Evolutionary conservation across 2,113 vertebrate species (phyloP).

Genomic region (Lota lota): DNA sequence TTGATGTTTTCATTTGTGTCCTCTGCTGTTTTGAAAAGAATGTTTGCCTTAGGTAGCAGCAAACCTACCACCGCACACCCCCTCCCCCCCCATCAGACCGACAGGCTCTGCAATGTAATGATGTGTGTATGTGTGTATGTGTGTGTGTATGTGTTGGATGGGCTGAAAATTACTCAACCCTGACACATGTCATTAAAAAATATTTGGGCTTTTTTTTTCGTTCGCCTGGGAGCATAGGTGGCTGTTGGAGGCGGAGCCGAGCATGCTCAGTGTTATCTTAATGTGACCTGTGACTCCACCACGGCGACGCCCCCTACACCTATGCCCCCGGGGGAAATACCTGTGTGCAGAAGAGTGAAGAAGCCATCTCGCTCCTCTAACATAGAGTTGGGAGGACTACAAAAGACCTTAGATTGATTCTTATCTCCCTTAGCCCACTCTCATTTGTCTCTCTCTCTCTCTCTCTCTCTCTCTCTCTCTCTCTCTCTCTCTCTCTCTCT

Average conservation of each 20-base stretch:
- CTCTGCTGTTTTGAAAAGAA: not conserved
- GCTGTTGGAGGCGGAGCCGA: conserved; percentile 11
- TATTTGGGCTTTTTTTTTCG: too few relatives aligned
- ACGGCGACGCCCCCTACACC: conserved; percentile 24
- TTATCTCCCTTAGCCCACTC: conserved; percentile 18
- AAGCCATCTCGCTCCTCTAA: not conserved
- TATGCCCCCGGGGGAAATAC: conserved; percentile 47
- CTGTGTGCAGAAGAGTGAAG: conserved; percentile 21
- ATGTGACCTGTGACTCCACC: conserved; percentile 37
- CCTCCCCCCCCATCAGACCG: conserved; percentile 18
- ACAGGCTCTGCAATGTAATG: conserved; percentile 34
- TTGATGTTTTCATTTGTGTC: not conserved
- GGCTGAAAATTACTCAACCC: not conserved
- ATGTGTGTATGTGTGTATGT: conserved; percentile 7
- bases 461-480: too few relatives aligned
- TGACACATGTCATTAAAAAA: too few relatives aligned
- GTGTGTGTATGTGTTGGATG: not conserved
- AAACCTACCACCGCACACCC: not conserved
- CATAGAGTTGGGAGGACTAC: conserved; percentile 18
- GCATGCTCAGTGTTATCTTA: conserved; percentile 24
- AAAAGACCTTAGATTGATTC: conserved; percentile 35
- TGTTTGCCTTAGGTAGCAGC: not conserved
- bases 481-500: too few relatives aligned
- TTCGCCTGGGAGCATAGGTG: not conserved
- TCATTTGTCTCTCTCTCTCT: not conserved